Base-by-base conservation (phyloP, 2,797 vertebrate genomes). In the Emys orbicularis region DNA sequence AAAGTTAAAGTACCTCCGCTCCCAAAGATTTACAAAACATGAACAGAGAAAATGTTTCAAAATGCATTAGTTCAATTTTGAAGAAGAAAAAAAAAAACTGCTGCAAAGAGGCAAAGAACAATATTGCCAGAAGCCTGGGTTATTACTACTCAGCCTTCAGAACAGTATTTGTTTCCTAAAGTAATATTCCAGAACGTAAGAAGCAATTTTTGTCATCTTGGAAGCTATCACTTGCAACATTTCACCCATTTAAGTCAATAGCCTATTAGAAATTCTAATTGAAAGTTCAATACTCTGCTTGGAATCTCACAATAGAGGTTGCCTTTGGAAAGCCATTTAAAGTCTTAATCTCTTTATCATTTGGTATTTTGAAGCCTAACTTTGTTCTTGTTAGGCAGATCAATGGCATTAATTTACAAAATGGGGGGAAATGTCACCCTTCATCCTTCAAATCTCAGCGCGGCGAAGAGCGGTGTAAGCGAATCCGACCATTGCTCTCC, bases 391-490 rank as follows among this genome's bases (percentile, higher is more conserved):
- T 99, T 99, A 99, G 98, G 98, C 98, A 99, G 99, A 99, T 99
- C 99, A 99, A 99, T 99, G 98, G 99, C 98, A 99, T 99, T 99
- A 97, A 99, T 99, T 99, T 99, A 99, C 99, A 99, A 99, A 99
- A 99, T 97, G 98, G 98, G 98, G 97, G 98, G 98, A 99, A 99
- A 99, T 99, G 99, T 99, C 99, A 99, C 98, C 99, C 99, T 99
- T 99, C 98, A 99, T 99, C 99, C 98, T 99, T 99, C 99, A 99
- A 99, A 99, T 98, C 98, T 98, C 97, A 95, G 98, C 34, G 96
- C 94, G 90, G 98, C 80, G 97, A 98, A 98, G 98, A 98, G 98
- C 98, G 85, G 97, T 98, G 95, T 98, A 98, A 98, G 98, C 96
- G 98, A 98, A 98, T 98, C 97, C 97, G 83, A 98, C 98, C 96